Evolutionary conservation across 2,113 vertebrate species (phyloP).

Genomic region (Elgaria multicarinata): DNA sequence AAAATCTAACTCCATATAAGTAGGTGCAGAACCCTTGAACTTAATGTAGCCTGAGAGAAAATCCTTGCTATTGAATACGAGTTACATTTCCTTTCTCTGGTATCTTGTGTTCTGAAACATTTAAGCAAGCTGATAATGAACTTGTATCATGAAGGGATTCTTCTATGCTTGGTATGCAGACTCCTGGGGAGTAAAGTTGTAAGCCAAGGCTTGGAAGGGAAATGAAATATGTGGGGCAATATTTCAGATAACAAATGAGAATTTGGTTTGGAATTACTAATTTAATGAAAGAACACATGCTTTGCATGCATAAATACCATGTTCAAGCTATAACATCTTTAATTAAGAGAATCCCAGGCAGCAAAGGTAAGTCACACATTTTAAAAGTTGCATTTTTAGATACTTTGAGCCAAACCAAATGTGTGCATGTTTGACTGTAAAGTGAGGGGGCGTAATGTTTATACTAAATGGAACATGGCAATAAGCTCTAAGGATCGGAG

Average conservation of each 20-base stretch:
- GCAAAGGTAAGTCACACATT: too few species aligned
- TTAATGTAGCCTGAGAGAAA: not conserved
- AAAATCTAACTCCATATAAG: not conserved
- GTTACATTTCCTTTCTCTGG: not conserved
- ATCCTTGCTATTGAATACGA: not conserved
- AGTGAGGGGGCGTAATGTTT: too few species aligned
- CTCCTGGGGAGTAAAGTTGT: not conserved
- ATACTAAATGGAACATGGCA: too few species aligned
- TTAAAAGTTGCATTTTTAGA: too few species aligned
- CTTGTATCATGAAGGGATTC: not conserved
- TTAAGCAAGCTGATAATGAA: slow-evolving; percentile 2
- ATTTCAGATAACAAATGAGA: not conserved
- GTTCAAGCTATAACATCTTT: not conserved
- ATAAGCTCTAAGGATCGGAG: too few species aligned
- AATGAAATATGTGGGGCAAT: not conserved
- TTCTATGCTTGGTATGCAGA: not conserved
- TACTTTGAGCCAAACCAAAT: too few species aligned
- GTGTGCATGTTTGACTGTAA: too few species aligned
- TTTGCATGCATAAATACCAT: not conserved
- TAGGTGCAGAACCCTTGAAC: not conserved
- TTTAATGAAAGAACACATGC: not conserved
- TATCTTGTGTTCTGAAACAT: not conserved
- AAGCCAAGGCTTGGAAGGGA: not conserved
- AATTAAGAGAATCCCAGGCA: not conserved
- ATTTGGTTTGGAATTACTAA: not conserved